These are phyloP conservation scores for Griposia aprilina DNA, from an alignment of 2,888 invertebrate genomes.

Conservation along the genomic window DNA sequence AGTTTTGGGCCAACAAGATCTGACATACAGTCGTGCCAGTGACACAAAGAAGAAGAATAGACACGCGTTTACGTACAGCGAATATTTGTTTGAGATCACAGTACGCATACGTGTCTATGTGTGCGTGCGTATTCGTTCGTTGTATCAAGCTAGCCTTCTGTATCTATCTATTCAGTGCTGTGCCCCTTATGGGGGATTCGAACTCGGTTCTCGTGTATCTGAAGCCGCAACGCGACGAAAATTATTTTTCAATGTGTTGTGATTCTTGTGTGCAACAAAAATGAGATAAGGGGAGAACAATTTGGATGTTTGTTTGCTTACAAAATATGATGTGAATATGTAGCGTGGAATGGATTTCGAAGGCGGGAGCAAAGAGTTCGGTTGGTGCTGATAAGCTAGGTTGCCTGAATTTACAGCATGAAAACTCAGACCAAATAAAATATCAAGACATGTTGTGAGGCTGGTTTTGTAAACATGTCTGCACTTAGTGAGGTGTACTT, in stretches of 20 bases:
- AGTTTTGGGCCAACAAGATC: no score
- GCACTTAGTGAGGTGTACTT: no score
- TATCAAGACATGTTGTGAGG: no score
- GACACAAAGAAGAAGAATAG: no score
- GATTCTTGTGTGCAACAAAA: slow-evolving; percentile 69
- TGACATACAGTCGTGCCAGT: no score
- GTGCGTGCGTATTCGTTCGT: neutral
- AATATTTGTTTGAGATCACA: neutral
- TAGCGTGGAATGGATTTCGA: slow-evolving; percentile 31
- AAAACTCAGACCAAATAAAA: no score
- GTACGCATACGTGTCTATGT: neutral
- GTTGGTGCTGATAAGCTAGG: slow-evolving; percentile 27
- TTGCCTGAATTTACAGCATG: neutral
- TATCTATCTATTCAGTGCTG: slow-evolving; percentile 66
- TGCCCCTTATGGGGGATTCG: slow-evolving; percentile 86
- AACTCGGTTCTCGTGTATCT: slow-evolving; percentile 62
- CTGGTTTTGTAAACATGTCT: no score
- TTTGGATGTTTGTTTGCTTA: slow-evolving; percentile 62
- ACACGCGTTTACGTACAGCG: neutral
- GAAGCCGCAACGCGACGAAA: slow-evolving; percentile 65
- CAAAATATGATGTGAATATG: slow-evolving; percentile 47
- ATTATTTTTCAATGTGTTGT: slow-evolving; percentile 74
- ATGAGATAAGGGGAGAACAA: slow-evolving; percentile 67
- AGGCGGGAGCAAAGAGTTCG: neutral
- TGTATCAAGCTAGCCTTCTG: slow-evolving; percentile 9